These are phyloP conservation scores for Pseudochirops cupreus DNA, from an alignment of 2,797 vertebrate species.

Conservation along the genomic window DNA sequence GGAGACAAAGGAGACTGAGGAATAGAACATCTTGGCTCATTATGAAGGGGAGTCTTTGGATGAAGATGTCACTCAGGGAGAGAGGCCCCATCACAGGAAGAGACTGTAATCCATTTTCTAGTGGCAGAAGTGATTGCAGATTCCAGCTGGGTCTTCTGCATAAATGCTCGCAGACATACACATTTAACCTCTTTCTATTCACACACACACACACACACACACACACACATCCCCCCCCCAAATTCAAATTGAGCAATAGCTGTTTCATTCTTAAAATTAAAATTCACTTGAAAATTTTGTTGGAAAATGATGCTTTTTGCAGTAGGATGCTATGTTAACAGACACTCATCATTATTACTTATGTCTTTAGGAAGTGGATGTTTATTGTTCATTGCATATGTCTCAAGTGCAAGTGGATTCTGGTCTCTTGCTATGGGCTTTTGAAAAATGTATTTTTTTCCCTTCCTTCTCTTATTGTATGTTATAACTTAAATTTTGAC, in stretches of 20 bases:
- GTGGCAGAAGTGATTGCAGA: background rate
- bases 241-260: background rate
- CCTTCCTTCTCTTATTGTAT: background rate
- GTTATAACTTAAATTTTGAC: constrained; percentile 4
- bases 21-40: constrained; percentile 40
- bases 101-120: constrained; percentile 15
- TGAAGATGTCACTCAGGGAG: background rate
- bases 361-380: background rate
- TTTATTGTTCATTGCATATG: background rate
- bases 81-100: background rate
- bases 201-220: background rate
- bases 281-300: constrained; percentile 32
- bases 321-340: background rate
- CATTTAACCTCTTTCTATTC: background rate
- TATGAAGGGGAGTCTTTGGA: constrained; percentile 64
- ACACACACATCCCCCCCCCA: background rate
- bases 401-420: background rate
- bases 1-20: constrained; percentile 74
- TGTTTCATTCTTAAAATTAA: background rate
- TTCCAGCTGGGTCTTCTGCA: background rate
- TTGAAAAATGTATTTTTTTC: background rate
- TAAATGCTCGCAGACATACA: background rate
- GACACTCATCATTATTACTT: background rate
- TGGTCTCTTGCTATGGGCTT: background rate
- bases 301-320: constrained; percentile 2